These are phyloP conservation scores for Meloidogyne floridensis DNA, from an alignment of 1,140 invertebrate genomes.

Conservation along the genomic window DNA sequence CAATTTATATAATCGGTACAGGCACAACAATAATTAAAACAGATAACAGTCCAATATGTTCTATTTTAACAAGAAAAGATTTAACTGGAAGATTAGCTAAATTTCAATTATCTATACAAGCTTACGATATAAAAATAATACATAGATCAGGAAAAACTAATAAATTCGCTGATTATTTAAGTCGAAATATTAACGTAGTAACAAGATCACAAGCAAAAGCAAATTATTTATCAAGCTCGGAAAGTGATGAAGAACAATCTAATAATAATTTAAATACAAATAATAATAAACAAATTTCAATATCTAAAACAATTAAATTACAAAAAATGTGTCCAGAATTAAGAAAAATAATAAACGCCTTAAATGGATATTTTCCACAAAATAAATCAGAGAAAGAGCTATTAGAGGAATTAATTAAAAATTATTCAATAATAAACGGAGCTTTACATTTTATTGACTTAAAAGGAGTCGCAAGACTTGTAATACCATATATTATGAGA, in stretches of 20 bases:
- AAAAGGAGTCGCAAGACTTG: background rate
- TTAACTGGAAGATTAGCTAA: background rate
- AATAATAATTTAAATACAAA: background rate
- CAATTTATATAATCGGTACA: background rate
- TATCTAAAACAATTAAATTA: background rate
- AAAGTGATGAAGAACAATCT: background rate
- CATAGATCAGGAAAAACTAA: background rate
- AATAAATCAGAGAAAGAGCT: background rate
- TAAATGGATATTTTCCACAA: conserved; percentile 3
- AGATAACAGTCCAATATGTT: background rate
- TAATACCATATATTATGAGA: background rate
- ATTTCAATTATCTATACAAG: conserved; percentile 8
- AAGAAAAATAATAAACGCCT: background rate
- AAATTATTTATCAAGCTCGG: background rate
- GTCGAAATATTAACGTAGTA: background rate
- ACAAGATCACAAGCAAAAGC: background rate
- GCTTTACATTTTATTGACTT: background rate
- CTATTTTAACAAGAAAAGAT: background rate
- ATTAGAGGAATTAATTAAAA: background rate
- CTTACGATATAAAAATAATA: background rate
- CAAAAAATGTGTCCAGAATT: background rate
- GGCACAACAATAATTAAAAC: background rate
- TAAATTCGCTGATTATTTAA: background rate
- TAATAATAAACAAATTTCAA: background rate
- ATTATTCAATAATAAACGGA: background rate